These are phyloP conservation scores for Oncorhynchus masou DNA, from an alignment of 2,113 vertebrate species.

Conservation along the genomic window DNA sequence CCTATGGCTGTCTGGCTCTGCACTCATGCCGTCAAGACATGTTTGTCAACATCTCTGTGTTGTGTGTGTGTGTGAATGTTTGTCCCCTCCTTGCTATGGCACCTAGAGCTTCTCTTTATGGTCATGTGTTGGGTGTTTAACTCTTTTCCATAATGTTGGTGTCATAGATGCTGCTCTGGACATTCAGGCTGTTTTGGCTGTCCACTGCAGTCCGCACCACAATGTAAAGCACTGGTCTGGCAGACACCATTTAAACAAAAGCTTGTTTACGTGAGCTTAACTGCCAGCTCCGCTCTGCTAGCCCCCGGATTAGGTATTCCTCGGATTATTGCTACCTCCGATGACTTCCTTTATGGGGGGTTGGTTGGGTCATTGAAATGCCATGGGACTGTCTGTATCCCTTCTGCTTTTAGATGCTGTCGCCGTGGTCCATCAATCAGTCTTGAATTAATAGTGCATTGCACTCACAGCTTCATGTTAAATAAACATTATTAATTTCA, in stretches of 20 bases:
- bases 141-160: neutral
- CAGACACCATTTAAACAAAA: slow-evolving; percentile 42
- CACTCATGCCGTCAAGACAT: neutral
- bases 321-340: slow-evolving; percentile 48
- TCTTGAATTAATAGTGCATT: no score
- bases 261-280: slow-evolving; percentile 45
- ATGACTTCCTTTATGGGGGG: slow-evolving; percentile 36
- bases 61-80: neutral
- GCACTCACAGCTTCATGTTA: no score
- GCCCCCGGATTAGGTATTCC: slow-evolving; percentile 45
- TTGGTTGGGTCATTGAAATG: neutral
- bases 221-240: neutral
- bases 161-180: neutral
- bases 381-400: no score
- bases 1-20: slow-evolving; percentile 17
- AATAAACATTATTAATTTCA: no score
- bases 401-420: no score
- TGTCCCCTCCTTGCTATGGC: neutral
- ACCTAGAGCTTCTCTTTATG: neutral
- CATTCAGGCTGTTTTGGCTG: neutral
- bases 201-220: neutral
- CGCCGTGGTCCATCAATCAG: no score
- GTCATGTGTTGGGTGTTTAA: neutral
- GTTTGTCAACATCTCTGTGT: slow-evolving; percentile 17
- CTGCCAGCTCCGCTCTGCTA: slow-evolving; percentile 26